Percentiles rank a stretch among this genome's conserved stretches.
These are phyloP conservation scores for Camelus dromedarius DNA, from an alignment of 2,113 vertebrate species.

Conservation along the genomic window DNA sequence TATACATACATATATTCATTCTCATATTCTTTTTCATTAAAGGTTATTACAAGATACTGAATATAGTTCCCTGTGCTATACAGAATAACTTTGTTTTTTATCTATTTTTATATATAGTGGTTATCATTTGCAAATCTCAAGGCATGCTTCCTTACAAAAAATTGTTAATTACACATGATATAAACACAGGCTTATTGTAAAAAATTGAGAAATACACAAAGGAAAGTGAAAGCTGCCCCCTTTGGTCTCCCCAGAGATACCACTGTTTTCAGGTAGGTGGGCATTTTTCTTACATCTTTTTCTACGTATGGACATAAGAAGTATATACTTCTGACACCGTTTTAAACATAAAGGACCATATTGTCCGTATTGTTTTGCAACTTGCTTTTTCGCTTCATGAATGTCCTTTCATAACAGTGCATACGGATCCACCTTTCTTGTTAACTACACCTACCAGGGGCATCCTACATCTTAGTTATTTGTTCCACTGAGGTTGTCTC, in stretches of 20 bases:
- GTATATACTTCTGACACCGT: not conserved
- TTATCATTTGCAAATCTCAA: too few species aligned
- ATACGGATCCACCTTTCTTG: not conserved
- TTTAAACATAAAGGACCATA: not conserved
- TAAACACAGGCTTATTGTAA: not conserved
- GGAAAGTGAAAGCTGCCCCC: not conserved
- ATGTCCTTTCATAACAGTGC: not conserved
- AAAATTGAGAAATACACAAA: not conserved
- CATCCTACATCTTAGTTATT: rapidly evolving
- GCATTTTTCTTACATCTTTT: not conserved
- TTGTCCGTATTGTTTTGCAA: not conserved
- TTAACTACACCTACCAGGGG: rapidly evolving
- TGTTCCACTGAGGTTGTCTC: not conserved
- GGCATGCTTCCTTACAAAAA: not conserved
- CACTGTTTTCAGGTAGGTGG: not conserved
- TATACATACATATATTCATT: too few species aligned
- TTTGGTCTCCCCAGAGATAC: not conserved
- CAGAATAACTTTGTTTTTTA: too few species aligned
- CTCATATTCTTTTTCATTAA: too few species aligned
- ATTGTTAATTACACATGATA: rapidly evolving
- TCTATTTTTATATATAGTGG: too few species aligned
- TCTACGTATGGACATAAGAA: not conserved
- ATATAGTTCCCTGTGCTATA: too few species aligned
- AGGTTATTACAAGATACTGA: too few species aligned
- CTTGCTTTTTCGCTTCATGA: not conserved